Conservation (phyloP, 2,113 vertebrate genomes). For the Kryptolebias marmoratus region DNA sequence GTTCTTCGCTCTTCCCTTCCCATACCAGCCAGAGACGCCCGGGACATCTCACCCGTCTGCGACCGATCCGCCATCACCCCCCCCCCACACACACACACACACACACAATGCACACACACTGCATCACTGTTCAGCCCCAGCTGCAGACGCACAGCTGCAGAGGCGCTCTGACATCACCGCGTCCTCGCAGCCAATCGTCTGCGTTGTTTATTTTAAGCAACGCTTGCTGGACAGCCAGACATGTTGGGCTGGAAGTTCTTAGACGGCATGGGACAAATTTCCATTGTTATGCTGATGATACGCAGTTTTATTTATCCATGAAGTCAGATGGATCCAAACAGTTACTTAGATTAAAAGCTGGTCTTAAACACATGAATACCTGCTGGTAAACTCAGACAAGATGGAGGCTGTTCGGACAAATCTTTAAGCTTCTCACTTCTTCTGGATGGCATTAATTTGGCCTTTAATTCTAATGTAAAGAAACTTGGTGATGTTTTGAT, state of each 20-base stretch:
- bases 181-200: constrained; percentile 44
- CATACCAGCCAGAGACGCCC: not conserved
- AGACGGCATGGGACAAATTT: too few relatives aligned
- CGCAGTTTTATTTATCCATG: too few relatives aligned
- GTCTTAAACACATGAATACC: too few relatives aligned
- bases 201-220: constrained; percentile 55
- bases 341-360: too few relatives aligned
- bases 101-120: constrained; percentile 33
- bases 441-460: too few relatives aligned
- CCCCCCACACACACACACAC: not conserved
- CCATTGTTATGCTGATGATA: too few relatives aligned
- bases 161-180: constrained; percentile 58
- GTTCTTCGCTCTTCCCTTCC: not conserved
- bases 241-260: not conserved
- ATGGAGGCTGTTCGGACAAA: too few relatives aligned
- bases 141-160: constrained; percentile 51
- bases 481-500: too few relatives aligned
- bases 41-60: constrained; percentile 16
- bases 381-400: too few relatives aligned
- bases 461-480: too few relatives aligned
- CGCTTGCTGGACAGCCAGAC: constrained; percentile 9
- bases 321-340: too few relatives aligned
- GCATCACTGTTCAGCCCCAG: constrained; percentile 47
- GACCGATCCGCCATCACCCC: not conserved
- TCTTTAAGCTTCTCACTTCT: too few relatives aligned